Evolutionary conservation across 2,113 vertebrate species (phyloP), one percentile per base, ranked within the genome.

Genomic region (Centropristis striata): DNA sequence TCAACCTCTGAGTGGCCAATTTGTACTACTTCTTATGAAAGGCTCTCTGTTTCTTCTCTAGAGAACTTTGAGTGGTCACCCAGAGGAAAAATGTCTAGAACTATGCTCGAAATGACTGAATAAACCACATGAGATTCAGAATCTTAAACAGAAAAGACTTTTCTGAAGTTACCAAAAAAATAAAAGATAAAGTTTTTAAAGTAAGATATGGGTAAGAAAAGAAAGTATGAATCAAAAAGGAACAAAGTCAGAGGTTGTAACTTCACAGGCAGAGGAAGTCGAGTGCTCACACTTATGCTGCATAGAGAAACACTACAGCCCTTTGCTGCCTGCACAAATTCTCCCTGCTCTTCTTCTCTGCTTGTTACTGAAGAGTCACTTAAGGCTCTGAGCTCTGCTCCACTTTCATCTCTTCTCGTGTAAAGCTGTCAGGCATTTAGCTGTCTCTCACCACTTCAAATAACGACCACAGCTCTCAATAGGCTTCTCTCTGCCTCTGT

Each of bases 361-460:
- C 71, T 78, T 53, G 42, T 81, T 81, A 78, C 85, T 76, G 20
- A 78, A 75, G 74, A 88, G 76, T 63, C 74, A 84, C 72, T 90
- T 77, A 78, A 66, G 65, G 53, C 51, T 71, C 51, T 74, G 46
- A 50, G 55, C 42, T 81, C 53, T 36, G 60, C 50, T 74, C 71
- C 39, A 51, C 75, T 80, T 85, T 89, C 64, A 71, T 88, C 67
- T 84, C 58, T 54, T 76, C 70, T 83, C 69, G 39, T 72, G 55
- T 75, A 76, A 70, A 70, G 76, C 79, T 63, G 73, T 78, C 64
- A 70, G 57, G 44, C 74, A 61, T 85, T 88, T 80, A 86, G 46
- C 54, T 3, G 57, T 83, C 78, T 86, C 65, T 65, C 61, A 57
- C 25, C 64, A 77, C 87, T 90, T 90, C 80, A 87, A 67, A 89